Percentiles rank a stretch among this genome's conserved stretches.
Evolutionary conservation across 2,888 invertebrate species (phyloP).

Genomic region (Agrenia bidenticulata): DNA sequence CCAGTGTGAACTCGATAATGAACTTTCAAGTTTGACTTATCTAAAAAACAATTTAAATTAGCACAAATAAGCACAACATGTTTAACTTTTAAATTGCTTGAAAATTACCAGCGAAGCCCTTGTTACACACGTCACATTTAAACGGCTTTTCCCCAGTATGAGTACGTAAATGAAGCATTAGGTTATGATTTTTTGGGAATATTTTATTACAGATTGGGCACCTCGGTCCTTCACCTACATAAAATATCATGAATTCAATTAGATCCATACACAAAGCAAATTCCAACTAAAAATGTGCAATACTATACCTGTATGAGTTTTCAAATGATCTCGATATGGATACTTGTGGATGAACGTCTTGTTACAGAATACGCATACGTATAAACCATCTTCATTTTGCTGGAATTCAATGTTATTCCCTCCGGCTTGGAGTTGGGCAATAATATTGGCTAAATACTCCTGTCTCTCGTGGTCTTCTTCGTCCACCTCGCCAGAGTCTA

Average conservation of each 20-base stretch:
- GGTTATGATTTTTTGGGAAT: slow-evolving; percentile 43
- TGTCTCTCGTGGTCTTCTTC: slow-evolving; percentile 19
- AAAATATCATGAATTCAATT: not conserved
- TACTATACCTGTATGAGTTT: slow-evolving; percentile 45
- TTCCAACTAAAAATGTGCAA: not conserved
- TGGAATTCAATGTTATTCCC: slow-evolving; percentile 34
- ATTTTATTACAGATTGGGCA: slow-evolving; percentile 41
- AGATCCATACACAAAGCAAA: slow-evolving; percentile 1
- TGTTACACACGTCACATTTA: slow-evolving; percentile 44
- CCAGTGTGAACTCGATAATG: slow-evolving; percentile 42
- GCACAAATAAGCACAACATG: not conserved
- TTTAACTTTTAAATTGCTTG: not conserved
- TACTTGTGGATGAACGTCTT: slow-evolving; percentile 52
- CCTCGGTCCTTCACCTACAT: slow-evolving; percentile 44
- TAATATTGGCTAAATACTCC: slow-evolving; percentile 3
- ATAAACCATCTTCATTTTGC: slow-evolving; percentile 48
- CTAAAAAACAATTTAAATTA: slow-evolving; percentile 12
- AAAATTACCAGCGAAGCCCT: slow-evolving; percentile 36
- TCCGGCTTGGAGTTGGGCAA: slow-evolving; percentile 12
- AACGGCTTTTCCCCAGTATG: slow-evolving; percentile 49
- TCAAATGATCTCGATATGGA: slow-evolving; percentile 50
- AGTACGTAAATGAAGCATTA: slow-evolving; percentile 48
- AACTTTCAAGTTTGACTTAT: slow-evolving; percentile 42
- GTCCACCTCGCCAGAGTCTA: slow-evolving; percentile 24
- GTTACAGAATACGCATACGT: slow-evolving; percentile 47